These are phyloP conservation scores for Myopa testacea DNA, from an alignment of 2,888 invertebrate species.

Conservation along the genomic window DNA sequence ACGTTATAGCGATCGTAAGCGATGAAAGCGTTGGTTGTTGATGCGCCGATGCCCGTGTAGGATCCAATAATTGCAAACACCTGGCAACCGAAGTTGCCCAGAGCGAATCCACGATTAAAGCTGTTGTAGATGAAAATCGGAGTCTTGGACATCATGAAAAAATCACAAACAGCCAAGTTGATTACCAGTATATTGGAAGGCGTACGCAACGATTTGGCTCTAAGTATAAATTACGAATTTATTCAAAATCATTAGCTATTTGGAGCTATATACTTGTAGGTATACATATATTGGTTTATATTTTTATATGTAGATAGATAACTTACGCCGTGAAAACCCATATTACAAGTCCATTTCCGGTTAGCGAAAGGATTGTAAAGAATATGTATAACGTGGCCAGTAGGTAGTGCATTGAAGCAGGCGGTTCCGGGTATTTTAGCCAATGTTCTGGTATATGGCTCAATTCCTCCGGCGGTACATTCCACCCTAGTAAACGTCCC, in stretches of 20 bases:
- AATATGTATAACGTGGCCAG: slow-evolving; percentile 82
- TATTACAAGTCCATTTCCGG: slow-evolving; percentile 87
- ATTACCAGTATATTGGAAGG: slow-evolving; percentile 88
- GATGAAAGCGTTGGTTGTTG: slow-evolving; percentile 85
- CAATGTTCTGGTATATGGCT: slow-evolving; percentile 85
- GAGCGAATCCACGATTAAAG: slow-evolving; percentile 80
- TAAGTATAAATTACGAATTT: slow-evolving; percentile 40
- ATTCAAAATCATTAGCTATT: not conserved
- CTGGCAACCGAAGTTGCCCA: slow-evolving; percentile 81
- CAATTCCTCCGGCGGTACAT: slow-evolving; percentile 81
- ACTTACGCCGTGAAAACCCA: slow-evolving; percentile 77
- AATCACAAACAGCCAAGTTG: slow-evolving; percentile 85
- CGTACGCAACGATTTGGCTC: slow-evolving; percentile 66
- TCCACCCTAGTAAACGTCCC: slow-evolving; percentile 76
- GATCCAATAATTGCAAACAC: slow-evolving; percentile 82
- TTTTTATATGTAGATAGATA: not conserved
- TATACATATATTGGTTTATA: slow-evolving; percentile 6
- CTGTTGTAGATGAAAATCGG: slow-evolving; percentile 79
- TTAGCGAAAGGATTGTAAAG: slow-evolving; percentile 78
- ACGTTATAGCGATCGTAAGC: slow-evolving; percentile 85
- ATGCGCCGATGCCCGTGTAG: slow-evolving; percentile 82
- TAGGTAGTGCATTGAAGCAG: slow-evolving; percentile 83
- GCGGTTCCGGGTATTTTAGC: slow-evolving; percentile 83
- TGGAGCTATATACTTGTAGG: not conserved
- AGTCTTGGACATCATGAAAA: slow-evolving; percentile 88